Evolutionary conservation across 2,797 vertebrate genomes (phyloP), one percentile per base, ranked within the genome.

Genomic region (Poeciliopsis infans): DNA sequence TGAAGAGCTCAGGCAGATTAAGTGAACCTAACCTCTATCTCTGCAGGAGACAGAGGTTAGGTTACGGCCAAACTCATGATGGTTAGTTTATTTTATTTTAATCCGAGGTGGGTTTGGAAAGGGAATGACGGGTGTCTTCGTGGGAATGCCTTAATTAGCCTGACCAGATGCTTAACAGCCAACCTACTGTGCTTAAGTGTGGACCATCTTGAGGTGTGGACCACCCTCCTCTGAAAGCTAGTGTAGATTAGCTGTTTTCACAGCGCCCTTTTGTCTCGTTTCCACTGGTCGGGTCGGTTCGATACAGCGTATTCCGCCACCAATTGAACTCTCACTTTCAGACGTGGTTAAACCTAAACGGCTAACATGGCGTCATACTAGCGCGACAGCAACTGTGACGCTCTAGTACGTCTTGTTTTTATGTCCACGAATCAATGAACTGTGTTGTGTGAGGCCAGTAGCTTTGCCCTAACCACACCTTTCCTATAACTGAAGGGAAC

Each of bases 31-130:
- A n/a, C n/a, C n/a, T n/a, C n/a, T n/a, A n/a, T n/a, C n/a, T n/a
- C n/a, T 79, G 76, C 12, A 75, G 72, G 68, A 53, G 25, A 76
- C 74, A 5, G 71, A 72, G 77, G 75, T 93, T 71, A 69, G 76
- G 78, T 92, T 93, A 78, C 90, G 43, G 61, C 83, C 83, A 81
- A 87, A 77, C 86, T 74, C 79, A 79, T 80, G 86, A 87, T 70
- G 78, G 80, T 84, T 89, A 83, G 88, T 93, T 94, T 95, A 89
- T 93, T 94, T 94, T 83, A 90, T 92, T 93, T 90, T 84, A 79
- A 90, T 89, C 88, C 69, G 78, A 73, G 83, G 86, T 85, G 68
- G 86, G 85, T 78, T 88, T 85, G 73, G 68, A 79, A 78, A 76
- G 72, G 55, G 82, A 83, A 31, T 51, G 72, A 71, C 68, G 16